Percentiles rank a stretch among this genome's conserved stretches.
These are phyloP conservation scores for Gymnothorax javanicus DNA, from an alignment of 2,797 vertebrate genomes.

Conservation along the genomic window DNA sequence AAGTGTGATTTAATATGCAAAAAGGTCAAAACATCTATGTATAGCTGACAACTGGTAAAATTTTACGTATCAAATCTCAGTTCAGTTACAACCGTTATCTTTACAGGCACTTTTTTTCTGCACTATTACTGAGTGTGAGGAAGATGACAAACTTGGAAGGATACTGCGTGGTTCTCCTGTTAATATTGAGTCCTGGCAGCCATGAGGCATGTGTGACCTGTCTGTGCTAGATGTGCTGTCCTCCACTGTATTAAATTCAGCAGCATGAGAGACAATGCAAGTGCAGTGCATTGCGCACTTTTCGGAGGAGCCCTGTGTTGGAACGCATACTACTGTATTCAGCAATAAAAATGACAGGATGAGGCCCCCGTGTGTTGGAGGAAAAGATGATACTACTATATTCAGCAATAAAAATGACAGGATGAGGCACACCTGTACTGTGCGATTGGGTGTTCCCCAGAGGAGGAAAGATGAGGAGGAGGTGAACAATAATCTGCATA, in stretches of 20 bases:
- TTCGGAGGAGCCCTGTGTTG: background rate
- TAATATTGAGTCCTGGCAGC: background rate
- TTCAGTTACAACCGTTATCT: background rate
- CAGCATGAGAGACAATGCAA: background rate
- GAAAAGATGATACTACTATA: background rate
- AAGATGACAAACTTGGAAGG: background rate
- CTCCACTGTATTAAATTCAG: no score
- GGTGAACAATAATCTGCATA: constrained; percentile 3
- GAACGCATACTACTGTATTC: background rate
- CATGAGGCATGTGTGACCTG: background rate
- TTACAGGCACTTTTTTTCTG: background rate
- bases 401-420: background rate
- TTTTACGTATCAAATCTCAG: background rate
- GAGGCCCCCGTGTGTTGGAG: background rate
- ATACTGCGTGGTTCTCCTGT: background rate
- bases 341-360: background rate
- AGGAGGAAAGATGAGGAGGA: background rate
- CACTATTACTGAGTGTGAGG: background rate
- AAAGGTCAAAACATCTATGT: background rate
- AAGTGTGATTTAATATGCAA: background rate
- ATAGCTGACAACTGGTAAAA: background rate
- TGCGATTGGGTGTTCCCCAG: background rate
- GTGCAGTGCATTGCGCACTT: background rate
- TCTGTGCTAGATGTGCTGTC: background rate
- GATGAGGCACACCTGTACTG: background rate